Evolutionary conservation across 2,113 vertebrate species (phyloP).

Genomic region (Zosterops pallidus): DNA sequence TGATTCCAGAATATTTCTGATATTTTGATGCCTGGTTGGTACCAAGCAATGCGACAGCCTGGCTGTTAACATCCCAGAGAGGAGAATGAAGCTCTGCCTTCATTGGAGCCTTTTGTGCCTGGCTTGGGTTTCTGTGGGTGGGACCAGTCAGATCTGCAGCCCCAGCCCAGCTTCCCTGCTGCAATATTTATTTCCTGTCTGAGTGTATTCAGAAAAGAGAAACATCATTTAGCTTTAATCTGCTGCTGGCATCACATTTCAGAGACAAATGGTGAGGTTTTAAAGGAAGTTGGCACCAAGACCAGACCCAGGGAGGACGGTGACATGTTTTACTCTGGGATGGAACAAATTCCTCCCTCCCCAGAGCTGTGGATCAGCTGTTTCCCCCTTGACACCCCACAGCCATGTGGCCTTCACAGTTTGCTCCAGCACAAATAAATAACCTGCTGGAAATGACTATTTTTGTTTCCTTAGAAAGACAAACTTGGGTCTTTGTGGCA

Average conservation of each 20-base stretch:
- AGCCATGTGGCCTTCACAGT: not conserved
- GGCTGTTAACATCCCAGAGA: not conserved
- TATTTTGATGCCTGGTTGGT: not conserved
- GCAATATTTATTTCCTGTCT: not conserved
- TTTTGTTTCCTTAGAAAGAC: not conserved
- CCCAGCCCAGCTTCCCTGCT: not conserved
- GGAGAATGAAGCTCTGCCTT: not conserved
- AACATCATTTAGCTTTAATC: not conserved
- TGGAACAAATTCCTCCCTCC: not conserved
- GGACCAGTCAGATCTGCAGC: not conserved
- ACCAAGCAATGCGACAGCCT: rapidly evolving
- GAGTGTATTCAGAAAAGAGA: not conserved
- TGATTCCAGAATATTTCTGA: not conserved
- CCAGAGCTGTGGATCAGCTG: not conserved
- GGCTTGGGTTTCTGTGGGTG: not conserved
- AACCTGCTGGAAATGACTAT: not conserved
- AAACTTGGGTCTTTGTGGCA: not conserved
- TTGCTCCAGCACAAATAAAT: constrained; percentile 15
- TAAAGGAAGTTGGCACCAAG: not conserved
- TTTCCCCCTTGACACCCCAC: not conserved
- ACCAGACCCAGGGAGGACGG: not conserved
- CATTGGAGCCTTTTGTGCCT: not conserved
- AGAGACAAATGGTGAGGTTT: not conserved
- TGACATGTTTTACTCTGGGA: not conserved
- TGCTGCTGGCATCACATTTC: not conserved